Evolutionary conservation across 2,113 vertebrate genomes (phyloP), one percentile per base, ranked within the genome.

Genomic region (Eptesicus fuscus): DNA sequence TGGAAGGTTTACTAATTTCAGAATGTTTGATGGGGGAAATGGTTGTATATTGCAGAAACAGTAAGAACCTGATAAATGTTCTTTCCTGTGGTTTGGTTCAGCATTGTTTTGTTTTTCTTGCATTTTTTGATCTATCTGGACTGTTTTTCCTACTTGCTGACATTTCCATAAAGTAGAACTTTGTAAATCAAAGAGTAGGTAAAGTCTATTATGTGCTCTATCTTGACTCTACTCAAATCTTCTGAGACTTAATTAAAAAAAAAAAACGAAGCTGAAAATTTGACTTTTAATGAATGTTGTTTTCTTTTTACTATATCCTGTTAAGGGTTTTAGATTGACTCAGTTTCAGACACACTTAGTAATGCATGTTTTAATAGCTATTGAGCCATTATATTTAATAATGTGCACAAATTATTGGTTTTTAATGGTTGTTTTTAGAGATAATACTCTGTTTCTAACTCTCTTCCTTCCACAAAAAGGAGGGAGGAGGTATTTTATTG

Each of bases 121-220:
- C 18, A 84, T 25, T 78, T 96, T 89, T 96, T 18, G 37, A 69
- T 96, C 69, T 96, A 30, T 49, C 5, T 76, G 88, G 47, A 35
- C 32, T 90, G 7, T 88, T 90, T 80, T 6, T 18, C 83, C 63
- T 69, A 7, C 28, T 35, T 96, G 77, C 22, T 84, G 83, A 74
- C 61, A 16, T 87, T 93, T 37, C 91, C 73, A 87, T 96, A 65
- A 80, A 91, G 7, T 85, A 90, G 83, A 96, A 70, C 16, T 37
- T 61, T 53, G 91, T 0, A 37, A 91, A n/a, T 90, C 25, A 91
- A 28, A 65, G 44, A 73, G 28, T 25, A 69, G n/a, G 20, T 80
- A 80, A 49, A 85, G 87, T 71, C 59, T 83, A 0, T 92, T 87
- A 56, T 83, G 4, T 4, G 84, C 8, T 88, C 28, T 90, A 14